These are phyloP conservation scores for Hymenopus coronatus DNA, from an alignment of 2,888 invertebrate species.

Conservation along the genomic window DNA sequence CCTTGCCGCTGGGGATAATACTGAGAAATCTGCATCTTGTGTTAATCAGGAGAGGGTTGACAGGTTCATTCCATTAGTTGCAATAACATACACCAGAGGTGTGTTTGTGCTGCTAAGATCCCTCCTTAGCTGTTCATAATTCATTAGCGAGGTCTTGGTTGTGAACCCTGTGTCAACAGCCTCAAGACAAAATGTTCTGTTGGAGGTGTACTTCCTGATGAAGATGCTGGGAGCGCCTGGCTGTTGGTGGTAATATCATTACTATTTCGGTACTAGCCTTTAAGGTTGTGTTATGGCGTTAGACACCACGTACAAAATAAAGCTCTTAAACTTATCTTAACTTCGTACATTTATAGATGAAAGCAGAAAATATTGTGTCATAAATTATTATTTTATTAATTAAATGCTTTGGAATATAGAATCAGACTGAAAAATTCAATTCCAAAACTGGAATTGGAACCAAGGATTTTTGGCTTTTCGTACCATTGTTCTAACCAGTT, in stretches of 20 bases:
- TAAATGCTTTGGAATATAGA: no score
- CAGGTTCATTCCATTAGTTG: constrained; percentile 11
- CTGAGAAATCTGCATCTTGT: background rate
- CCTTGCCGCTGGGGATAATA: background rate
- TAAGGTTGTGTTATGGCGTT: background rate
- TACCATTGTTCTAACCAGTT: no score
- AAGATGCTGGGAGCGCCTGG: background rate
- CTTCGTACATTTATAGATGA: no score
- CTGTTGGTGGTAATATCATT: background rate
- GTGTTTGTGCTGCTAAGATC: background rate
- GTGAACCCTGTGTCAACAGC: background rate
- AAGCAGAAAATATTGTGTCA: no score
- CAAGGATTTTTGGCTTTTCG: no score
- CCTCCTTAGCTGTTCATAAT: background rate
- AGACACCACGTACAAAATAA: no score
- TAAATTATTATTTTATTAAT: no score
- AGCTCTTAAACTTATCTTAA: no score
- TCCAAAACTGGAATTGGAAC: no score
- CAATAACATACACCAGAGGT: background rate
- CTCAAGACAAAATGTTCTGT: background rate
- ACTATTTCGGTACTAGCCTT: background rate
- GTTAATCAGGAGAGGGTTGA: background rate
- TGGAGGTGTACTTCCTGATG: background rate
- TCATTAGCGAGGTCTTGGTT: background rate
- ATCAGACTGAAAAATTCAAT: no score